Evolutionary conservation across 2,113 vertebrate species (phyloP).

Genomic region (Cisticola juncidis): DNA sequence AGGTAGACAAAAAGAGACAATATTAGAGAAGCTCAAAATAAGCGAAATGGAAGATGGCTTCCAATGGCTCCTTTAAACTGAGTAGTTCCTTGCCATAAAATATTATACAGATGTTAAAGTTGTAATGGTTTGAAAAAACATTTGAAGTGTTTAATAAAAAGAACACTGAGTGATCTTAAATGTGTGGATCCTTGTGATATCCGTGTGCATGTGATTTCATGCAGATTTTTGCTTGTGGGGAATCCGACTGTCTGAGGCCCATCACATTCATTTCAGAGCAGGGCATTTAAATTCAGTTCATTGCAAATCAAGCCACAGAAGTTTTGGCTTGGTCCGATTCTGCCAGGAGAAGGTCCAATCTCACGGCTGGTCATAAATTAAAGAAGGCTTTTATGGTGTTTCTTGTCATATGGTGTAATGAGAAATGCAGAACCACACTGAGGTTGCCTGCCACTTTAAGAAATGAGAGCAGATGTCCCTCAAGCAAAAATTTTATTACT

Average conservation of each 20-base stretch:
- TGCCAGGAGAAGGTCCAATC: neutral
- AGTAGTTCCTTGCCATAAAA: neutral
- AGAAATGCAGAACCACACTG: constrained; percentile 24
- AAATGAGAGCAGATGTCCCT: constrained; percentile 20
- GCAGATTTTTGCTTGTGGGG: neutral
- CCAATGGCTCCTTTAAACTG: neutral
- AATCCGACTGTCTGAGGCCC: neutral
- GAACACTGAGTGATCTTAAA: neutral
- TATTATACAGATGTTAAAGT: neutral
- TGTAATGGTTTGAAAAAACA: neutral
- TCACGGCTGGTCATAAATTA: neutral
- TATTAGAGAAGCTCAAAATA: neutral
- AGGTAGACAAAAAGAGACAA: neutral
- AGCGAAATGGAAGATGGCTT: neutral
- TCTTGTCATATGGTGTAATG: constrained; percentile 3
- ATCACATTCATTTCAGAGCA: neutral
- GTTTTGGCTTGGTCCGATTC: neutral
- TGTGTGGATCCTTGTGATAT: neutral
- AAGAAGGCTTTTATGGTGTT: neutral
- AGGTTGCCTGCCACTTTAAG: constrained; percentile 1
- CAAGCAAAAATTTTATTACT: constrained; percentile 36
- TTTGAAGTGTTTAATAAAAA: neutral
- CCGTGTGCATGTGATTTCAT: neutral
- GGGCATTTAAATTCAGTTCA: neutral
- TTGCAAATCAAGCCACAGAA: neutral